Evolutionary conservation across 2,113 vertebrate species (phyloP).

Genomic region (Cavia aperea): DNA sequence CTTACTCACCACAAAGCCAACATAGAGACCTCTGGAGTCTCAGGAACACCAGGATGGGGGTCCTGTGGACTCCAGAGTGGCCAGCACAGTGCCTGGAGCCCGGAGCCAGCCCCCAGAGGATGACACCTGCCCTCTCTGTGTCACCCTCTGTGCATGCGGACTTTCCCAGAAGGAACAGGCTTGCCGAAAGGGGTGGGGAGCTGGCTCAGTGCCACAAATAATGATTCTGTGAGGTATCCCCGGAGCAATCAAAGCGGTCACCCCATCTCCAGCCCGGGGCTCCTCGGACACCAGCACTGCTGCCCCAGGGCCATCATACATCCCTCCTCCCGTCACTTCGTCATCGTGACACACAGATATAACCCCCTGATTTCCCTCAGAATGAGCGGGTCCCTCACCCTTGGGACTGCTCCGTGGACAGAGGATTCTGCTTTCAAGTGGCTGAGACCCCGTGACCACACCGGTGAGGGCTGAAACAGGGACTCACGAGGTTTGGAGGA

Average conservation of each 20-base stretch:
- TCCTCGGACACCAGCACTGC: accelerated
- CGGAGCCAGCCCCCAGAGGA: neutral
- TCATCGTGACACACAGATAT: accelerated
- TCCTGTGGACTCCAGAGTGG: neutral
- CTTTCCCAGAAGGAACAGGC: neutral
- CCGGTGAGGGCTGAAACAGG: neutral
- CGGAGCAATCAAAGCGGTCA: neutral
- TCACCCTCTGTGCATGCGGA: accelerated
- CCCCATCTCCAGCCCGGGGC: neutral
- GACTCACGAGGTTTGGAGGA: neutral
- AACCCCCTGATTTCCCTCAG: accelerated
- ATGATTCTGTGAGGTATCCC: neutral
- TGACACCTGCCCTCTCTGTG: accelerated
- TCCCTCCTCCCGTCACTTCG: neutral
- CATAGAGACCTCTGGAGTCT: neutral
- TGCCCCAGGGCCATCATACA: accelerated
- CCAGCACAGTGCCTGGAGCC: neutral
- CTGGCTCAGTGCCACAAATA: neutral
- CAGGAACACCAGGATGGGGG: no score
- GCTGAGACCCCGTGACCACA: no score
- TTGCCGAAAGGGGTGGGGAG: neutral
- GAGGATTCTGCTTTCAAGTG: neutral
- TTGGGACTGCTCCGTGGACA: neutral
- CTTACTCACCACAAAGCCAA: neutral
- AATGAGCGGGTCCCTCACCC: accelerated